phyloP scores from a whole-genome alignment of 2,113 vertebrate genomes.

The Ailuropoda melanoleuca region DNA sequence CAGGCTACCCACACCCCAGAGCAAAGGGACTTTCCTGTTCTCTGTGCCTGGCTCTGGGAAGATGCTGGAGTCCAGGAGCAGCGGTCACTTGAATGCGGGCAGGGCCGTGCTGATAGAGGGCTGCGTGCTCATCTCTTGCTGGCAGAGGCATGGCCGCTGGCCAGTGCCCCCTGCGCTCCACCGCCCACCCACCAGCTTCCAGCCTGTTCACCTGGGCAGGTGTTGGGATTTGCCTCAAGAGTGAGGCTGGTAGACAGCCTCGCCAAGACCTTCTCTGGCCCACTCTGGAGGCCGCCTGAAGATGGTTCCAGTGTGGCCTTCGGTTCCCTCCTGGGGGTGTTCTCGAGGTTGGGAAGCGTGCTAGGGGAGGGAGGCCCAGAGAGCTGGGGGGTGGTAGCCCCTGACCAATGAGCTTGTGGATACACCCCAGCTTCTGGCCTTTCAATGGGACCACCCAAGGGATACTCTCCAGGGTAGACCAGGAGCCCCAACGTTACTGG shows the following conservation, averaged over 20 bases:
- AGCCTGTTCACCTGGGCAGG: background rate
- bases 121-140: background rate
- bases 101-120: background rate
- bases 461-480: rapidly evolving
- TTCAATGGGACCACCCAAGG: background rate
- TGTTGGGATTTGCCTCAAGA: background rate
- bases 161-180: too few species aligned
- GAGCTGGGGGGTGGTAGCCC: too few species aligned
- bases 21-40: conserved; percentile 58
- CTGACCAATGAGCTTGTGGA: background rate
- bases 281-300: background rate
- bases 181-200: rapidly evolving
- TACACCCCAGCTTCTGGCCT: rapidly evolving
- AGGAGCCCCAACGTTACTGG: rapidly evolving
- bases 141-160: background rate
- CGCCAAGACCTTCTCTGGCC: background rate
- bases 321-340: background rate
- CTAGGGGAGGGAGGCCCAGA: background rate
- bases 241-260: rapidly evolving
- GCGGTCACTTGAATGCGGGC: background rate
- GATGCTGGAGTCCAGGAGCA: conserved; percentile 37
- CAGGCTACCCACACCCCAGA: conserved; percentile 75
- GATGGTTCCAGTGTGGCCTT: rapidly evolving
- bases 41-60: conserved; percentile 55
- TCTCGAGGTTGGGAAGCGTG: background rate